Evolutionary conservation across 1,140 invertebrate genomes (phyloP).

Genomic region (Pseudomyrmex flavicornis): DNA sequence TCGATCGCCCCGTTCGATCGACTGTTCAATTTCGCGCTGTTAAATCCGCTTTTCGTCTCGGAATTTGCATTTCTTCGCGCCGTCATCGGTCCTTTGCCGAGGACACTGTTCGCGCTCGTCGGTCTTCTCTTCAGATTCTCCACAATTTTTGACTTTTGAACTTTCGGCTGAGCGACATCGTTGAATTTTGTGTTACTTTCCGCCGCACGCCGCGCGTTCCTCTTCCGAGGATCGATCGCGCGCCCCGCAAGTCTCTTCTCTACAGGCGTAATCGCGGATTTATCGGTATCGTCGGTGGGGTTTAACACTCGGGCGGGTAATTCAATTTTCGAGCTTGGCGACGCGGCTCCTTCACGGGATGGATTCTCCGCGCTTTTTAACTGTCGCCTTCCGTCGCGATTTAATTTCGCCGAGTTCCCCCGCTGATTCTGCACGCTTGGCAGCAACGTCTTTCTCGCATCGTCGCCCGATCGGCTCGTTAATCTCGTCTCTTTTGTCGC

Average conservation of each 20-base stretch:
- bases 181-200: neutral
- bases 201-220: neutral
- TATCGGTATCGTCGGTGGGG: neutral
- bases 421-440: neutral
- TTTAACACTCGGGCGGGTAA: slow-evolving; percentile 22
- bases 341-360: neutral
- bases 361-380: slow-evolving; percentile 39
- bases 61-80: slow-evolving; percentile 22
- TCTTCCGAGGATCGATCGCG: neutral
- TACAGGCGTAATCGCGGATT: neutral
- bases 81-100: neutral
- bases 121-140: neutral
- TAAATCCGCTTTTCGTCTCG: slow-evolving; percentile 44
- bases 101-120: neutral
- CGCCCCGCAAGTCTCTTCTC: neutral
- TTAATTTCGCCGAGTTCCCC: slow-evolving; percentile 24
- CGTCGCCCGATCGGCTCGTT: neutral
- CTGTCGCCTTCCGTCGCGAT: slow-evolving; percentile 21
- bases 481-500: slow-evolving; percentile 14
- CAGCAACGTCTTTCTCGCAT: neutral
- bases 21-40: slow-evolving; percentile 44
- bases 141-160: neutral
- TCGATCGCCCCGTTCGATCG: slow-evolving; percentile 35
- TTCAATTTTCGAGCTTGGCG: slow-evolving; percentile 32
- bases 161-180: neutral